phyloP scores from a whole-genome alignment of 2,113 vertebrate species.

The Columba janthina region DNA sequence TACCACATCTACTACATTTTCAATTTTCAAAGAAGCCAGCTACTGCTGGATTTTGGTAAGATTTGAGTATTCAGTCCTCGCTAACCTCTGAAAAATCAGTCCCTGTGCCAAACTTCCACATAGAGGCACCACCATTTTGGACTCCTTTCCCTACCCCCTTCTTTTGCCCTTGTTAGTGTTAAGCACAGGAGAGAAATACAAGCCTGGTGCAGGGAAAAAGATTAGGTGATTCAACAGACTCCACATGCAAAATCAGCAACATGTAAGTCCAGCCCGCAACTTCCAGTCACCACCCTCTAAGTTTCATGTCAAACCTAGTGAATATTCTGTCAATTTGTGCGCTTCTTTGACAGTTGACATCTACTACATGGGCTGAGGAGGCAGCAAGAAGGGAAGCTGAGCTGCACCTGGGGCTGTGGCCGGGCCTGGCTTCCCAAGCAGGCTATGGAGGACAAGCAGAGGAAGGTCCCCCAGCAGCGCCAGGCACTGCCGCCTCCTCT shows the following conservation, averaged over 20 bases:
- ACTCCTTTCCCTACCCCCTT: neutral
- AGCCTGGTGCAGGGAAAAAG: neutral
- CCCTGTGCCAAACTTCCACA: neutral
- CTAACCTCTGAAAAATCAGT: neutral
- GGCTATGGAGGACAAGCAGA: neutral
- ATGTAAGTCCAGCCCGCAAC: neutral
- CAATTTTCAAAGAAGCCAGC: neutral
- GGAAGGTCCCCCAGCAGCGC: fast-evolving
- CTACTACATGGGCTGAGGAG: fast-evolving
- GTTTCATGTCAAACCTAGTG: neutral
- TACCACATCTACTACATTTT: neutral
- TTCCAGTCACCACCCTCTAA: neutral
- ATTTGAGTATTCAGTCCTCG: neutral
- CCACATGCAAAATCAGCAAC: neutral
- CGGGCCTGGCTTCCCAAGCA: neutral
- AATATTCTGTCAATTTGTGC: neutral
- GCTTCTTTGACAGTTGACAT: neutral
- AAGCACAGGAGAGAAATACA: neutral
- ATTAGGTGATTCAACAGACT: neutral
- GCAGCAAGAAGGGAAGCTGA: neutral
- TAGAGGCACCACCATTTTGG: neutral
- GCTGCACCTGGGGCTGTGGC: fast-evolving
- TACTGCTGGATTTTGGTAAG: neutral
- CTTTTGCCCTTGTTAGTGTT: neutral
- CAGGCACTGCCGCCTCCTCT: neutral